phyloP scores from a whole-genome alignment of 2,113 vertebrate species.

The Gadus chalcogrammus region DNA sequence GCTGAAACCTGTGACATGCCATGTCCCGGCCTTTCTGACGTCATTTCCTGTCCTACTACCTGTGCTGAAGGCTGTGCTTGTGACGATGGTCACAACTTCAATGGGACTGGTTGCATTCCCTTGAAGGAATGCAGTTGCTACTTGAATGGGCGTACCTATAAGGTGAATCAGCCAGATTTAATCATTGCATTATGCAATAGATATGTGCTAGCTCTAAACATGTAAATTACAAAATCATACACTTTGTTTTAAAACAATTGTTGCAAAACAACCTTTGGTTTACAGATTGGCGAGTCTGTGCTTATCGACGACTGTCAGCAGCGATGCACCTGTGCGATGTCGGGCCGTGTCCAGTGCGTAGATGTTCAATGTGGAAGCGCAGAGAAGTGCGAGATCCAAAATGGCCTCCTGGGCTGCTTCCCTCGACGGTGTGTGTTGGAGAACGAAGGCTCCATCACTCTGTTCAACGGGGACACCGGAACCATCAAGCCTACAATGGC shows the following conservation, averaged over 20 bases:
- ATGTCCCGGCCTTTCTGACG: constrained; percentile 47
- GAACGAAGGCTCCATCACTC: constrained; percentile 32
- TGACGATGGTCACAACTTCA: constrained; percentile 45
- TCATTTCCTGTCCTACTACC: constrained; percentile 27
- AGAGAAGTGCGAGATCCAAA: constrained; percentile 37
- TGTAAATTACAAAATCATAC: background rate
- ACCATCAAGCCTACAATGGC: constrained; percentile 29
- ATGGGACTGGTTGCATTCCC: constrained; percentile 59
- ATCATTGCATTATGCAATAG: too few species aligned
- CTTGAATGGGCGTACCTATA: constrained; percentile 62
- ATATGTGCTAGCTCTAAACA: too few species aligned
- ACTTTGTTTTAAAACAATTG: too few species aligned
- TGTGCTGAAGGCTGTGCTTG: constrained; percentile 78
- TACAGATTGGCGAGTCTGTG: constrained; percentile 42
- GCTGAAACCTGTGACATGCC: constrained; percentile 54
- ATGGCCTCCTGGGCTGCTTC: constrained; percentile 40
- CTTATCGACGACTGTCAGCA: constrained; percentile 40
- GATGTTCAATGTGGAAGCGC: constrained; percentile 21
- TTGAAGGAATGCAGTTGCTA: constrained; percentile 71
- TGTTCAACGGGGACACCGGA: constrained; percentile 40
- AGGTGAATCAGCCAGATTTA: constrained; percentile 41
- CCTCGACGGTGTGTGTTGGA: constrained; percentile 42
- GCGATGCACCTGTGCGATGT: constrained; percentile 24
- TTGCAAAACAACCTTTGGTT: too few species aligned
- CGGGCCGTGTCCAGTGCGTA: background rate